Conservation (phyloP, 2,113 vertebrate species). For the Ginglymostoma cirratum region DNA sequence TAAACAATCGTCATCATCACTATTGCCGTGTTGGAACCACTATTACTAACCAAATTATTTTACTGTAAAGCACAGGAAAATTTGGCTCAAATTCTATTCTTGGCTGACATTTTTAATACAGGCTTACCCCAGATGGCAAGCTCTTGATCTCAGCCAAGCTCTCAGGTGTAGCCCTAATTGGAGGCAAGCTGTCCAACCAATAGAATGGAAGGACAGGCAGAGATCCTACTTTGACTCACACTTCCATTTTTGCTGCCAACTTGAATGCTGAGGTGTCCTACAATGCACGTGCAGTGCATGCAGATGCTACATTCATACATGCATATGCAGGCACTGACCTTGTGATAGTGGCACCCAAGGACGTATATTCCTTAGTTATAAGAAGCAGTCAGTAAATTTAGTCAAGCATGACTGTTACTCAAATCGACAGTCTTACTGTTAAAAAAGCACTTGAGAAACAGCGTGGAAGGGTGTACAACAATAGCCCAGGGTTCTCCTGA, state of each 20-base stretch:
- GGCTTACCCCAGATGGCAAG: not conserved
- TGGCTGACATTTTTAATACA: not conserved
- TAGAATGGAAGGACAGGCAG: not conserved
- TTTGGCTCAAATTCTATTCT: not conserved
- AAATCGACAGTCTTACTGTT: not conserved
- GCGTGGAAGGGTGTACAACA: not conserved
- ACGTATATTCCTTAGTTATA: not conserved
- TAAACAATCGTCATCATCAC: not conserved
- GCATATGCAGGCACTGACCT: not conserved
- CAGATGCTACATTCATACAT: not conserved
- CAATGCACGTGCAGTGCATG: slow-evolving; percentile 1
- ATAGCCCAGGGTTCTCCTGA: not conserved
- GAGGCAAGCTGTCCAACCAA: not conserved
- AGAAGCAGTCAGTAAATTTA: not conserved
- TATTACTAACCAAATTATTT: not conserved
- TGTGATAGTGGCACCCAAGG: not conserved
- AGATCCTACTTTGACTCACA: not conserved
- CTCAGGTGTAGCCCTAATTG: not conserved
- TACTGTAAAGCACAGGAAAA: slow-evolving; percentile 4
- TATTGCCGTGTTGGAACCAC: not conserved
- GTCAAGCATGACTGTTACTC: not conserved
- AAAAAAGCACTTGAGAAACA: not conserved
- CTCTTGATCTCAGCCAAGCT: not conserved
- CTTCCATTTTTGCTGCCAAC: not conserved
- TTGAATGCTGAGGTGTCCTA: not conserved